Evolutionary conservation across 2,797 vertebrate genomes (phyloP), one percentile per base, ranked within the genome.

Genomic region (Lerista edwardsae): DNA sequence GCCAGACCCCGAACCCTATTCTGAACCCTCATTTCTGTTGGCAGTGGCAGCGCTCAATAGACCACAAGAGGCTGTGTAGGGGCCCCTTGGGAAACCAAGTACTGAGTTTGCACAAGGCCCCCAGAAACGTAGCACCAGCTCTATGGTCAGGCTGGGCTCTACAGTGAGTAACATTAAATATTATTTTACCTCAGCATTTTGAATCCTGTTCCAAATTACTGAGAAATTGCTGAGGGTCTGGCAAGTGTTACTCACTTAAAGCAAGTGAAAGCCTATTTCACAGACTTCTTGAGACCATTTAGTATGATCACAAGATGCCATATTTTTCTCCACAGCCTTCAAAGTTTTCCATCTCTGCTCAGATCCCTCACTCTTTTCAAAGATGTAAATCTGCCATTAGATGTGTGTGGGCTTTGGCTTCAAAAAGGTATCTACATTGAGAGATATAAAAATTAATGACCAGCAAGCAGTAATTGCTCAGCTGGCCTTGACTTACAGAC

Each of bases 401-500:
- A 86, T 67, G 74, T 88, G 41, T 87, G 80, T 83, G 81, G 78
- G 75, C 25, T 91, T 85, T 86, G 85, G 87, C 85, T 84, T 4
- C 69, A 73, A 61, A 1, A 15, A 83, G 59, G 29, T 90, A 74
- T 76, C 73, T 47, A 82, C 80, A 36, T 87, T 77, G 68, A 87
- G 75, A 87, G 47, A 88, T 69, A 79, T 0, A 79, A 82, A 44
- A 84, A 88, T 1, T 76, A 76, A 85, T 51, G 1, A 51, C 57
- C 69, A 68, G 34, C 23, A 62, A 4, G 0, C 87, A 21, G 62
- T 79, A 84, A 89, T 84, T 90, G 62, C 68, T 88, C 34, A 68
- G 9, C 80, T 90, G 75, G 69, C 90, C 85, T 92, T 89, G 76
- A 90, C 72, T 88, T 90, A 29, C 51, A 89, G 90, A 86, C 27